Evolutionary conservation across 2,888 invertebrate species (phyloP).

Genomic region (Synergus itoensis): DNA sequence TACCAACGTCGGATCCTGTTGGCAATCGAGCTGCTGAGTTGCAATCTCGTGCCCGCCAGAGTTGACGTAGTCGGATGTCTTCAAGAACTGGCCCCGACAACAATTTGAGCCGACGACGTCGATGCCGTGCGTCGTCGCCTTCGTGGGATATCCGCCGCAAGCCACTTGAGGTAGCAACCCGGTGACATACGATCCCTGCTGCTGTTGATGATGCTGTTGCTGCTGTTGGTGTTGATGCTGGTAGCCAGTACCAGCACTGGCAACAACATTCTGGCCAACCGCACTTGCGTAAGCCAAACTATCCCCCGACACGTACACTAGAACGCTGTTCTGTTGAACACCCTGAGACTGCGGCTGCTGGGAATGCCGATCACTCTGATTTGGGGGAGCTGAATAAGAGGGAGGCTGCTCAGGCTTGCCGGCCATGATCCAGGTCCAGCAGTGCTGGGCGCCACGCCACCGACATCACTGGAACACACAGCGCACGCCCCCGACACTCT

Average conservation of each 20-base stretch:
- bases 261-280: slow-evolving; percentile 79
- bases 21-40: slow-evolving; percentile 36
- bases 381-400: slow-evolving; percentile 77
- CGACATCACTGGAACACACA: slow-evolving; percentile 85
- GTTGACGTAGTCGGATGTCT: slow-evolving; percentile 48
- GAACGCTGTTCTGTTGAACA: slow-evolving; percentile 79
- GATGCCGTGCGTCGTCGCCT: slow-evolving; percentile 54
- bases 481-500: slow-evolving; percentile 75
- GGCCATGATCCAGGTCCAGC: slow-evolving; percentile 83
- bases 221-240: slow-evolving; percentile 55
- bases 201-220: slow-evolving; percentile 59
- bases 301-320: slow-evolving; percentile 81
- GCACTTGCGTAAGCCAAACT: slow-evolving; percentile 80
- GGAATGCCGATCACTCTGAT: slow-evolving; percentile 63
- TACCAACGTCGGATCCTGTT: slow-evolving; percentile 46
- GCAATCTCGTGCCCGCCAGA: slow-evolving; percentile 21
- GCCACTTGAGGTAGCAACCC: slow-evolving; percentile 44
- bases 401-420: slow-evolving; percentile 86
- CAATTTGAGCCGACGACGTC: slow-evolving; percentile 46
- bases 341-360: slow-evolving; percentile 59
- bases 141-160: slow-evolving; percentile 62
- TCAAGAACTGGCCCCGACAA: slow-evolving; percentile 50
- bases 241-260: slow-evolving; percentile 62
- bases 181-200: slow-evolving; percentile 53
- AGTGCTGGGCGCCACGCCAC: slow-evolving; percentile 78